These are phyloP conservation scores for Teleopsis dalmanni DNA, from an alignment of 1,140 invertebrate genomes.

Conservation along the genomic window DNA sequence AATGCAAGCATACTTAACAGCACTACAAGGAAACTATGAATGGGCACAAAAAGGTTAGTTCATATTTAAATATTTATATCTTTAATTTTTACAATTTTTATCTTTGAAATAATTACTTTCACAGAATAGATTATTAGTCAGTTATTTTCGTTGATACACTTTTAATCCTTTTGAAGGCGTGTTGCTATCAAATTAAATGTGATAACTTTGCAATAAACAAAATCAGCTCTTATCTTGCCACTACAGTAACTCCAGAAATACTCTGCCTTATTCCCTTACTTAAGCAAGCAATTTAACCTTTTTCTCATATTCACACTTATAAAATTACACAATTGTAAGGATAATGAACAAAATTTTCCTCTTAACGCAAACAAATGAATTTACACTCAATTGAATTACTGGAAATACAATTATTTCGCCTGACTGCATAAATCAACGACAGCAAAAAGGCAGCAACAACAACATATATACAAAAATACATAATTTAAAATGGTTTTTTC, in stretches of 20 bases:
- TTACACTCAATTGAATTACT: constrained; percentile 2
- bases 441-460: not conserved
- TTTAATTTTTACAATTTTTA: not conserved
- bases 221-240: too few relatives aligned
- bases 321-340: too few relatives aligned
- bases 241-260: too few relatives aligned
- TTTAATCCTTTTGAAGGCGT: not conserved
- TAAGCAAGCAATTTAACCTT: too few relatives aligned
- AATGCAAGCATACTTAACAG: constrained; percentile 38
- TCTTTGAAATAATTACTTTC: not conserved
- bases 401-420: constrained; percentile 1
- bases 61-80: not conserved
- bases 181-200: not conserved
- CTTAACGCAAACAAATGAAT: not conserved
- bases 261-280: too few relatives aligned
- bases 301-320: too few relatives aligned
- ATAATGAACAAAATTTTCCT: too few relatives aligned
- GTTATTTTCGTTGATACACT: not conserved
- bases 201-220: too few relatives aligned
- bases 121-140: not conserved
- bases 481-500: too few relatives aligned
- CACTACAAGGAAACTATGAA: constrained; percentile 30
- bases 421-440: constrained; percentile 1
- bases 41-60: constrained; percentile 39
- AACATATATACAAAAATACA: too few relatives aligned